Percentiles rank a stretch among this genome's conserved stretches.
phyloP scores from a whole-genome alignment of 2,113 vertebrate species.

The Pavo muticus region DNA sequence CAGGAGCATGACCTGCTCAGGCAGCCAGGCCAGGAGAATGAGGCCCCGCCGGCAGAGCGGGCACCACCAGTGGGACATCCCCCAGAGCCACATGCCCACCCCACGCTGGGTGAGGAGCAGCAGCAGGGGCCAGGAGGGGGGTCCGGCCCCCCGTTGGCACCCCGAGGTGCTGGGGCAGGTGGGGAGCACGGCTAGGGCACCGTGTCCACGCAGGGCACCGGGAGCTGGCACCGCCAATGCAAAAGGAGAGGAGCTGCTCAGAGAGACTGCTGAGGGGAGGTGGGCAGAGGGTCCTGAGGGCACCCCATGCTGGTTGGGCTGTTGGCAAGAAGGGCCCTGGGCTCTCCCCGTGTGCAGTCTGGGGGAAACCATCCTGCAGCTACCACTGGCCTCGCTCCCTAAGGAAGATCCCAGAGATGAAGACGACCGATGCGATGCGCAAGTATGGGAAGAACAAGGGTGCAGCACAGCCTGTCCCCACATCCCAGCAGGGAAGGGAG shows the following conservation, averaged over 20 bases:
- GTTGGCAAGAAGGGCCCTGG: background rate
- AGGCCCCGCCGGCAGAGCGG: background rate
- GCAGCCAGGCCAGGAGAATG: conserved; percentile 24
- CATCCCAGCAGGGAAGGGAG: background rate
- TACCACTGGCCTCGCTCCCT: background rate
- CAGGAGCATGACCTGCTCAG: conserved; percentile 39
- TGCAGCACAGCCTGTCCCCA: background rate
- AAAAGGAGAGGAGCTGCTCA: conserved; percentile 28
- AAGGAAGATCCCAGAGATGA: conserved; percentile 50
- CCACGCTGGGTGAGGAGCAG: background rate
- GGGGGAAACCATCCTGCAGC: background rate
- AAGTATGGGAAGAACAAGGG: conserved; percentile 38
- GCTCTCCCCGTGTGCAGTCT: background rate
- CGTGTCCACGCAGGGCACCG: background rate
- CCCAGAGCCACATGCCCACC: background rate
- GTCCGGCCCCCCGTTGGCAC: conserved; percentile 51
- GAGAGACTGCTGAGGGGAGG: background rate
- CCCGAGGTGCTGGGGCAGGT: background rate
- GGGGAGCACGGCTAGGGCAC: background rate
- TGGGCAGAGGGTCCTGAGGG: background rate
- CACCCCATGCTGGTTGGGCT: background rate
- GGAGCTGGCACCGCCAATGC: background rate
- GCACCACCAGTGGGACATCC: background rate
- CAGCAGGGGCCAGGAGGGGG: conserved; percentile 27
- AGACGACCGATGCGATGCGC: background rate